Conservation (phyloP, 1,140 invertebrate genomes). For the Protaetia brevitarsis region DNA sequence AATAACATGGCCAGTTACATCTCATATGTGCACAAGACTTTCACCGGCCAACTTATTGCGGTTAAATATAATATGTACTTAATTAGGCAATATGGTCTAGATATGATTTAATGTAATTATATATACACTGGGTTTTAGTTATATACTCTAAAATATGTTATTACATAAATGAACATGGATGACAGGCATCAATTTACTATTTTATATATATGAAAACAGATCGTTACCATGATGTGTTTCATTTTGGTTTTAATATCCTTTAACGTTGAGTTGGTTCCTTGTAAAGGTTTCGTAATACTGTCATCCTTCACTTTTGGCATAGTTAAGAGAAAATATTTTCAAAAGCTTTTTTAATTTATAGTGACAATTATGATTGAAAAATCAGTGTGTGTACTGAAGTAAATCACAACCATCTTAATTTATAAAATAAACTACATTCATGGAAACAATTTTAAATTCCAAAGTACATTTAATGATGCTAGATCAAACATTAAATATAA, state of each 20-base stretch:
- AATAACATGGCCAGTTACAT: too few species aligned
- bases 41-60: too few species aligned
- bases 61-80: neutral
- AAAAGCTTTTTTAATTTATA: too few species aligned
- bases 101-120: neutral
- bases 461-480: too few species aligned
- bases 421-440: too few species aligned
- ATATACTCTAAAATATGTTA: neutral
- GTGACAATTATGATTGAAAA: too few species aligned
- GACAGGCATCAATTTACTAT: neutral
- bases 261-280: neutral
- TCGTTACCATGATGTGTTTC: neutral
- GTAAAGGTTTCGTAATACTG: neutral
- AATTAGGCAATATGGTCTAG: neutral
- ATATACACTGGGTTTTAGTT: neutral
- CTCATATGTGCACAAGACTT: too few species aligned
- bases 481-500: too few species aligned
- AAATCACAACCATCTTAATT: neutral
- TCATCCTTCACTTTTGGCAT: slow-evolving; percentile 5
- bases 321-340: neutral
- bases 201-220: neutral
- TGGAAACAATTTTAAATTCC: too few species aligned
- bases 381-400: neutral
- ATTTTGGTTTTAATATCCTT: neutral
- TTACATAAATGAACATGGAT: neutral